Evolutionary conservation across 2,888 invertebrate species (phyloP).

Genomic region (Timema cristinae): DNA sequence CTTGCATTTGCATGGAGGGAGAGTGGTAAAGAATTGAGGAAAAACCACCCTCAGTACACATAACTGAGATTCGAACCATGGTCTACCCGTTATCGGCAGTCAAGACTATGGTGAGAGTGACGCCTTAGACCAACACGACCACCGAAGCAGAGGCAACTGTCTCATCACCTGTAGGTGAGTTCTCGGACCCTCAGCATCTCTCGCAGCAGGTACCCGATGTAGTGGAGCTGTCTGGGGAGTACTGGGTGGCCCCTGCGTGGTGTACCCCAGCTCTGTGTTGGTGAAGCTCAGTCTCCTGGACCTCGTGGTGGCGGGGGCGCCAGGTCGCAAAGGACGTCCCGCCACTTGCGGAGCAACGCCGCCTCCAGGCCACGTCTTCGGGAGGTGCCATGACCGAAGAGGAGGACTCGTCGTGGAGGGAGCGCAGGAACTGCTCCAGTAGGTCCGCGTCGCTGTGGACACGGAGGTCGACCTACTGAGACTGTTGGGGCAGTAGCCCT

Average conservation of each 20-base stretch:
- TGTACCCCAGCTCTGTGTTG: conserved; percentile 13
- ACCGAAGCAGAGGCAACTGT: neutral
- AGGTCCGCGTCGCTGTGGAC: conserved; percentile 43
- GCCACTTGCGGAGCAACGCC: conserved; percentile 54
- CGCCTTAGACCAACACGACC: no score
- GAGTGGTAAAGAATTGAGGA: no score
- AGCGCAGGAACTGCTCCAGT: conserved; percentile 42
- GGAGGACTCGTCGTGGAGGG: conserved; percentile 38
- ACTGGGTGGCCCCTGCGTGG: conserved; percentile 44
- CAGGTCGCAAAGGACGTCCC: conserved; percentile 50
- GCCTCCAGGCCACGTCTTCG: conserved; percentile 27
- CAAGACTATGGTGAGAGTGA: no score
- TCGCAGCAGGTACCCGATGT: conserved; percentile 50
- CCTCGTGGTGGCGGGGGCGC: conserved; percentile 47
- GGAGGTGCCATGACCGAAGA: conserved; percentile 19
- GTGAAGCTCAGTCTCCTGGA: conserved; percentile 34
- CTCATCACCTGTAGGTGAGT: conserved; percentile 43
- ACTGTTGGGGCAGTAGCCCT: no score
- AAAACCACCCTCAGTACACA: no score
- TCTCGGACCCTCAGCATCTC: conserved; percentile 48
- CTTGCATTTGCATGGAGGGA: no score
- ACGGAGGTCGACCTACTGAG: neutral
- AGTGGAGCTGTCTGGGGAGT: conserved; percentile 52
- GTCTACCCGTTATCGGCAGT: no score
- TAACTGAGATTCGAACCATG: no score